phyloP scores from a whole-genome alignment of 2,113 vertebrate genomes.

The Hemiscyllium ocellatum region DNA sequence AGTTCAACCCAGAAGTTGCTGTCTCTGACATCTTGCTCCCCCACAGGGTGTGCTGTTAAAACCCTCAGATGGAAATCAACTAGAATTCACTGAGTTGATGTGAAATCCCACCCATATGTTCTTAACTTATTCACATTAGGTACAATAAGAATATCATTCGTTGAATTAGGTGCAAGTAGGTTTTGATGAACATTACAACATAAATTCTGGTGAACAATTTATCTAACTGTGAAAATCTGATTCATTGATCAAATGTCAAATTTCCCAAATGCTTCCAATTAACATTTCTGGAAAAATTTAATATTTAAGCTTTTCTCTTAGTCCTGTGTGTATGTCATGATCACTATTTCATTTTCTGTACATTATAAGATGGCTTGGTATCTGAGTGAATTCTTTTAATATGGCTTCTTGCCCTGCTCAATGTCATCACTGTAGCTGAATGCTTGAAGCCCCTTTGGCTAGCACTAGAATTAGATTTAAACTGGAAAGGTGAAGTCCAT shows the following conservation, averaged over 20 bases:
- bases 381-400: background rate
- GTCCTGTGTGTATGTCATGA: background rate
- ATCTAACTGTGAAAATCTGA: background rate
- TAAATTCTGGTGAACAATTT: background rate
- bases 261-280: background rate
- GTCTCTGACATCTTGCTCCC: background rate
- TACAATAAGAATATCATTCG: background rate
- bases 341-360: too few relatives aligned
- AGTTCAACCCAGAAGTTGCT: background rate
- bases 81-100: background rate
- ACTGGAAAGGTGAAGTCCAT: background rate
- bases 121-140: too few relatives aligned
- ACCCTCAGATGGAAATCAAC: background rate
- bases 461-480: background rate
- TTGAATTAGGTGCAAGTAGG: background rate
- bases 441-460: background rate
- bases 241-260: background rate
- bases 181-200: background rate
- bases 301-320: background rate
- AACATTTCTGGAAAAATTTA: background rate
- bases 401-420: background rate
- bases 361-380: background rate
- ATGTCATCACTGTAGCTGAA: background rate
- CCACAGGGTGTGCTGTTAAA: background rate
- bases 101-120: background rate